Base-by-base conservation (phyloP, 2,888 invertebrate species). In the Apodemia duryi region DNA sequence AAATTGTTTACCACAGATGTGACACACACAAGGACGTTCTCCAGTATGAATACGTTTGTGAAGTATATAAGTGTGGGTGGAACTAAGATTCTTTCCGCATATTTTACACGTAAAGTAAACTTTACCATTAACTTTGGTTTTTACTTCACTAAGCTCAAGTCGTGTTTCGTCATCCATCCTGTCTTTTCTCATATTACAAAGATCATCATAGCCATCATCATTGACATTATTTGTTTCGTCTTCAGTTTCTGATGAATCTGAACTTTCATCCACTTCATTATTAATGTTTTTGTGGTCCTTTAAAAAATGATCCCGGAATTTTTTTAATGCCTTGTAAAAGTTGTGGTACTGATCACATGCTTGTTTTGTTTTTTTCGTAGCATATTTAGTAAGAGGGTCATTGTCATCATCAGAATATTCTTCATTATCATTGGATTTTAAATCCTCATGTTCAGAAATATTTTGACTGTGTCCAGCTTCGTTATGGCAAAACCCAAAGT, bases 1-100 rank as follows among this genome's bases (percentile, higher is more conserved):
- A 81, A 95, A 95, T 75, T 93, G 93, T 72, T 94, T 94, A 2
- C 94, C 95, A 77, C 95, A 95, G 29, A 94, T 76, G 78, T 95
- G 94, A 75, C 95, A 95, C 67, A 94, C 93, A 79, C 93, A 94
- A 1, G 94, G 94, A 62, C 94, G 86, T 80, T 94, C 95, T 2
- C 94, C 94, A 7, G 94, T 93, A 77, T 95, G 95, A 65, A 94
- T 94, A 13, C 94, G 86, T 76, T 89, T 85, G 76, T 95, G 95
- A 86, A 93, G 93, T 60, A 93, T 81, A 75, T 93, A 94, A 0
- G 94, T 94, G 78, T 94, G 94, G 4, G 93, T 83, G 0, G 94
- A 94, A 73, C 93, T 92, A 35, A 95, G 80, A 68, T 88, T 91
- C 76, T 94, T 94, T 0, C 93, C 93, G 75, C 95, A 95, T 21